Evolutionary conservation across 2,888 invertebrate genomes (phyloP).

Genomic region (Hirtodrosophila cameraria): DNA sequence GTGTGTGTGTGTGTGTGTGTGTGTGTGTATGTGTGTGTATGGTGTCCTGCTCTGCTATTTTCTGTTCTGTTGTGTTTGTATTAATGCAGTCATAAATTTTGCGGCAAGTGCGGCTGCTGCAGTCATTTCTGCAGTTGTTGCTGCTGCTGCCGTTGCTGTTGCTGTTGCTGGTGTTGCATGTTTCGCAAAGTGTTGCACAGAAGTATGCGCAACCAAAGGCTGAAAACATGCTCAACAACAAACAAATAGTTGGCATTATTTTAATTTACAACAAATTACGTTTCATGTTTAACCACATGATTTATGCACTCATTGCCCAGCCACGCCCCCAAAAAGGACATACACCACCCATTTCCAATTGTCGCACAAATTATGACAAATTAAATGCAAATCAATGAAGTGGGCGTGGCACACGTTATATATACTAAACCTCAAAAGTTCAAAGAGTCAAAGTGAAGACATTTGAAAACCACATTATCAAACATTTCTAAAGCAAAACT

Average conservation of each 20-base stretch:
- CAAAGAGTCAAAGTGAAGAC: too few species aligned
- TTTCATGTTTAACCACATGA: slow-evolving; percentile 75
- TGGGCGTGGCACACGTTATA: slow-evolving; percentile 14
- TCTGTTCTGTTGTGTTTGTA: slow-evolving; percentile 31
- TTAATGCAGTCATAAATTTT: slow-evolving; percentile 75
- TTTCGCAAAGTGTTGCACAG: slow-evolving; percentile 54
- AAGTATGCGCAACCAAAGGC: slow-evolving; percentile 51
- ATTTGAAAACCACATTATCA: slow-evolving; percentile 19
- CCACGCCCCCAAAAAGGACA: background rate
- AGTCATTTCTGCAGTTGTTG: slow-evolving; percentile 36
- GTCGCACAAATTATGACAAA: slow-evolving; percentile 67
- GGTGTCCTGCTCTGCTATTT: too few species aligned
- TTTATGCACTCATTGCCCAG: slow-evolving; percentile 67
- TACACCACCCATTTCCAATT: slow-evolving; percentile 43
- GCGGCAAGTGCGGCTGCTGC: slow-evolving; percentile 64
- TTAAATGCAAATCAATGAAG: slow-evolving; percentile 53
- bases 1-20: slow-evolving; percentile 10
- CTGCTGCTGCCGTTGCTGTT: slow-evolving; percentile 29
- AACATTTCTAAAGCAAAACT: slow-evolving; percentile 1
- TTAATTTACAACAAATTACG: slow-evolving; percentile 75
- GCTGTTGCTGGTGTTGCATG: slow-evolving; percentile 50
- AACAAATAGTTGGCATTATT: slow-evolving; percentile 69
- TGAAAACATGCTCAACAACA: slow-evolving; percentile 49
- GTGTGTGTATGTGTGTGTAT: too few species aligned
- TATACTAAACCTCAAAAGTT: background rate